A percentile compares a stretch with the other conserved stretches of the same genome.
phyloP scores from a whole-genome alignment of 1,140 invertebrate species.

The Doryteuthis pealeii region DNA sequence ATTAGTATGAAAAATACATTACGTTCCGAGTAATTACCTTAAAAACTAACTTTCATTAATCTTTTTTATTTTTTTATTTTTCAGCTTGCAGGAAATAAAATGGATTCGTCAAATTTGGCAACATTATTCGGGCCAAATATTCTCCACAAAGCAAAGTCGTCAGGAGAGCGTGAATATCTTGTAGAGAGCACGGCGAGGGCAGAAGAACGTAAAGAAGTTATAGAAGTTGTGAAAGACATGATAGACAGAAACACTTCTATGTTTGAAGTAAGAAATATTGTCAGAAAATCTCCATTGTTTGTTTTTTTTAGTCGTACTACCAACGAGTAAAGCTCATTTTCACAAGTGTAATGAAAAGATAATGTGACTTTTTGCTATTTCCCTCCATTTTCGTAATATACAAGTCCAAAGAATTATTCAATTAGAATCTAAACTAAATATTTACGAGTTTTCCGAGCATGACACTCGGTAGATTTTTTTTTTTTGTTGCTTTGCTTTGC shows the following conservation, averaged over 20 bases:
- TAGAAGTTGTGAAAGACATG: conserved; percentile 80
- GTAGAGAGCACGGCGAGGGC: conserved; percentile 67
- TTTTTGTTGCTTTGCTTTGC: no score
- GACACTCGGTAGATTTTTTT: no score
- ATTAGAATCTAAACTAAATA: no score
- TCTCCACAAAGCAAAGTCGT: conserved; percentile 72
- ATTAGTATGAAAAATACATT: no score
- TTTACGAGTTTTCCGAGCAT: no score
- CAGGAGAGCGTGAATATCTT: conserved; percentile 63
- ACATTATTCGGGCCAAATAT: conserved; percentile 93
- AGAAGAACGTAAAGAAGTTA: conserved; percentile 82
- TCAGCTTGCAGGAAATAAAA: conserved; percentile 81
- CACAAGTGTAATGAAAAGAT: background rate
- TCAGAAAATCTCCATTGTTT: no score
- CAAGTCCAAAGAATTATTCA: no score
- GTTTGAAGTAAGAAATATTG: conserved; percentile 67
- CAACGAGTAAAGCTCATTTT: background rate
- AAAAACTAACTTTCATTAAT: no score
- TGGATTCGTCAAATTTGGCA: conserved; percentile 88
- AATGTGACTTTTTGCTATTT: background rate
- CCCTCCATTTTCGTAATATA: no score
- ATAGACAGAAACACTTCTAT: conserved; percentile 78
- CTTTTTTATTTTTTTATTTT: conserved; percentile 14
- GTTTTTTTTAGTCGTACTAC: no score
- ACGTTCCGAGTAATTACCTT: no score